Percentiles rank a stretch among this genome's conserved stretches.
Conservation (phyloP, 2,113 vertebrate species). For the Deroptyus accipitrinus region DNA sequence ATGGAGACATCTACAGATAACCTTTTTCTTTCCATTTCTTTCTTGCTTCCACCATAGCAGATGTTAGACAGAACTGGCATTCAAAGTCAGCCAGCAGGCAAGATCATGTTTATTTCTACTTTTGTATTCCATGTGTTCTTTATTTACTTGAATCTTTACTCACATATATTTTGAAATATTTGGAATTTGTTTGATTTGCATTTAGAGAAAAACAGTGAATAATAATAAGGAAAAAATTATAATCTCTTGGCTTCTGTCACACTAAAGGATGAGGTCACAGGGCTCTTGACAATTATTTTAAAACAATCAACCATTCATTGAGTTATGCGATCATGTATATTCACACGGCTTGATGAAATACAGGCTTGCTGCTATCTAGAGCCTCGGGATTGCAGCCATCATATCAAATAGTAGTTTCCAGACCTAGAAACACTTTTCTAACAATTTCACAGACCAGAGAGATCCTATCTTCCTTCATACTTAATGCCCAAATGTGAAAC, state of each 20-base stretch:
- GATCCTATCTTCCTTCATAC: neutral
- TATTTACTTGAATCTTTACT: neutral
- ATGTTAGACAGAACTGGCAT: neutral
- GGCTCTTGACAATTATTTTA: conserved; percentile 7
- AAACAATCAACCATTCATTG: neutral
- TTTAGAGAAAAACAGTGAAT: neutral
- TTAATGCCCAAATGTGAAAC: neutral
- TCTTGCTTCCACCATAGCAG: neutral
- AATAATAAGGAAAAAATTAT: neutral
- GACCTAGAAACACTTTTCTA: neutral
- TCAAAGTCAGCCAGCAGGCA: neutral
- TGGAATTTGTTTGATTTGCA: neutral
- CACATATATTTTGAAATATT: neutral
- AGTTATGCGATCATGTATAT: neutral
- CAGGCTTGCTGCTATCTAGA: neutral
- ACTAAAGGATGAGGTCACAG: neutral
- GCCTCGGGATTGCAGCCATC: neutral
- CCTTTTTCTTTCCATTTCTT: neutral
- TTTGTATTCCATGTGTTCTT: neutral
- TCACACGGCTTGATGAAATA: neutral
- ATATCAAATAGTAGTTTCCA: neutral
- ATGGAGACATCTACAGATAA: neutral
- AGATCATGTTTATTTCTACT: neutral
- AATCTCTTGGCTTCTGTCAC: neutral
- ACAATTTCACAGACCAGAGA: neutral